phyloP scores from a whole-genome alignment of 1,140 invertebrate species.

The Solen grandis region DNA sequence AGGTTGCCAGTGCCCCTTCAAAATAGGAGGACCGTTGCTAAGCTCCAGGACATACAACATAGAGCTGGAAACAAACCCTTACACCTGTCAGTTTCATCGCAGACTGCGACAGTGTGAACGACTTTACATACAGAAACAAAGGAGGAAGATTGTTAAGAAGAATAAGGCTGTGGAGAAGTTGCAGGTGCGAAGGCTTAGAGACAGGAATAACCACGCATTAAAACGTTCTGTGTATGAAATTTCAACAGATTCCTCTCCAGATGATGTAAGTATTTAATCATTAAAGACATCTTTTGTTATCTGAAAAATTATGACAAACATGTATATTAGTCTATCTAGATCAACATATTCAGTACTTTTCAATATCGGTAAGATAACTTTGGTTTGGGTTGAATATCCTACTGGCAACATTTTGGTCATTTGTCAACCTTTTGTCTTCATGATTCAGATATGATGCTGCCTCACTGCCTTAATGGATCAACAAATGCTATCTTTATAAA shows the following conservation, averaged over 20 bases:
- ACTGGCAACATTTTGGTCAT: too few species aligned
- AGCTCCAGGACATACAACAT: slow-evolving; percentile 76
- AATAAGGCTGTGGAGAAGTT: not conserved
- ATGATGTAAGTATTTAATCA: slow-evolving; percentile 13
- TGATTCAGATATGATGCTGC: too few species aligned
- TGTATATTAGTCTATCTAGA: too few species aligned
- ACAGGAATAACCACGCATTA: too few species aligned
- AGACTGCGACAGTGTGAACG: slow-evolving; percentile 65
- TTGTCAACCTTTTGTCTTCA: too few species aligned
- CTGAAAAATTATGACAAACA: too few species aligned
- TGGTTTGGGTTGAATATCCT: too few species aligned
- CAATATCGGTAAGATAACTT: too few species aligned
- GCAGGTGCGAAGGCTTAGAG: not conserved
- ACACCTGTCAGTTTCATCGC: slow-evolving; percentile 70
- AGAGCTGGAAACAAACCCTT: slow-evolving; percentile 67
- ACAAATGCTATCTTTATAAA: too few species aligned
- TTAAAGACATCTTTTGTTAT: too few species aligned
- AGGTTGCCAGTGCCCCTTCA: not conserved
- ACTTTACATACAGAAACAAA: slow-evolving; percentile 55
- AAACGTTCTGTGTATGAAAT: slow-evolving; percentile 24
- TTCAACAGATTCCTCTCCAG: slow-evolving; percentile 27
- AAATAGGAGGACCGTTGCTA: slow-evolving; percentile 25
- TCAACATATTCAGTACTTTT: too few species aligned
- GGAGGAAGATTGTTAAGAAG: not conserved
- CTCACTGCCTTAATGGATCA: too few species aligned